Evolutionary conservation across 2,888 invertebrate species (phyloP).

Genomic region (Tineola bisselliella): DNA sequence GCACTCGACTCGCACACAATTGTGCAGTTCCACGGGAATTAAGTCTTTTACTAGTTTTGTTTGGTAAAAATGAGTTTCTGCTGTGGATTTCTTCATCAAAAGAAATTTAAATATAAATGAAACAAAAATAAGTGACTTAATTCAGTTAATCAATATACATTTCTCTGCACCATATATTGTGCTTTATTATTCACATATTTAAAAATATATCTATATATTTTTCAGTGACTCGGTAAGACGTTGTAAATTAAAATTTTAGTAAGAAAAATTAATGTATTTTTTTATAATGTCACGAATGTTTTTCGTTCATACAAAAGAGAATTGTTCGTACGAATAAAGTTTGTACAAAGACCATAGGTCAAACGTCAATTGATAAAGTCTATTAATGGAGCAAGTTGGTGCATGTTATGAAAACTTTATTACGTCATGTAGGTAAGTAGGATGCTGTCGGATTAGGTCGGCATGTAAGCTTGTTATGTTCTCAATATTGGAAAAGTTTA

Average conservation of each 20-base stretch:
- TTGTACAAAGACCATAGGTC: background rate
- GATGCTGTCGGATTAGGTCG: constrained; percentile 33
- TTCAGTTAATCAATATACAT: too few relatives aligned
- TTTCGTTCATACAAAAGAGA: too few relatives aligned
- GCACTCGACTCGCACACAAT: background rate
- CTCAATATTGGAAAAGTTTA: constrained; percentile 52
- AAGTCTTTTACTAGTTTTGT: background rate
- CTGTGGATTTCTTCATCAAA: background rate
- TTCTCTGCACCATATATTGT: too few relatives aligned
- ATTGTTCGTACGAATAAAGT: background rate
- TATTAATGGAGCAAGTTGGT: constrained; percentile 2
- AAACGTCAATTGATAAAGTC: background rate
- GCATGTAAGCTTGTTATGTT: constrained; percentile 45
- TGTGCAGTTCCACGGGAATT: background rate
- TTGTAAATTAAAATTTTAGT: too few relatives aligned
- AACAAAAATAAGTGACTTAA: too few relatives aligned
- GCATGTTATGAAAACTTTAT: constrained; percentile 26
- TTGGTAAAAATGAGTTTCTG: background rate
- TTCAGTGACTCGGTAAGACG: too few relatives aligned
- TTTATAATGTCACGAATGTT: too few relatives aligned
- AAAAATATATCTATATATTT: too few relatives aligned
- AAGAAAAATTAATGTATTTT: too few relatives aligned
- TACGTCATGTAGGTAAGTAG: constrained; percentile 24
- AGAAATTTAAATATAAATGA: background rate
- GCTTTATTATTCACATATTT: too few relatives aligned